Percentiles rank a stretch among this genome's conserved stretches.
Conservation (phyloP, 2,113 vertebrate species). For the Nerophis lumbriciformis region DNA sequence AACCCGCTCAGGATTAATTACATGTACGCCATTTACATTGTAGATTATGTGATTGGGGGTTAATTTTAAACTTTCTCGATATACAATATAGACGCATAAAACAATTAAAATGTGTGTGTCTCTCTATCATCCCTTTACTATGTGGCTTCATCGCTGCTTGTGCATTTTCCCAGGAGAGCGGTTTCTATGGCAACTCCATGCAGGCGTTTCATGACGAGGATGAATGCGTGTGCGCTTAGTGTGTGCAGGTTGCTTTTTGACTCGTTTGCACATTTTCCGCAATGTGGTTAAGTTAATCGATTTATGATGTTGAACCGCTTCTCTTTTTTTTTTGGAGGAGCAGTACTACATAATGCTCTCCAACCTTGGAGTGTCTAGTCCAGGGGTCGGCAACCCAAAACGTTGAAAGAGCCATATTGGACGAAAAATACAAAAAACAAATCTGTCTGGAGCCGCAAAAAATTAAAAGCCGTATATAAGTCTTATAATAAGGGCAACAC, state of each 20-base stretch:
- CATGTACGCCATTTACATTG: slow-evolving; percentile 33
- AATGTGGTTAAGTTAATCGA: no score
- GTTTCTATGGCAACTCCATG: slow-evolving; percentile 48
- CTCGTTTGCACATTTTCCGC: background rate
- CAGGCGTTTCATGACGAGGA: slow-evolving; percentile 28
- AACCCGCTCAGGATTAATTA: slow-evolving; percentile 47
- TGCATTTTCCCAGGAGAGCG: slow-evolving; percentile 12
- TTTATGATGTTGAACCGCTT: no score
- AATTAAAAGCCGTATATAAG: no score
- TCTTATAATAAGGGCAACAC: no score
- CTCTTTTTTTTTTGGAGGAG: background rate
- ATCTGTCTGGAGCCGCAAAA: no score
- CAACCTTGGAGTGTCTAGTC: no score
- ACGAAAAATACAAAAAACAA: no score
- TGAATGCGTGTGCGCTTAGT: slow-evolving; percentile 8
- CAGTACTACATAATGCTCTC: no score
- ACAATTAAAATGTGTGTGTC: background rate
- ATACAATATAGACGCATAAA: background rate
- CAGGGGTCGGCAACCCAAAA: no score
- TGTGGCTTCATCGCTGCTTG: background rate
- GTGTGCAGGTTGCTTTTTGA: slow-evolving; percentile 6
- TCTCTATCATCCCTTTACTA: slow-evolving; percentile 1
- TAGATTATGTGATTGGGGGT: background rate
- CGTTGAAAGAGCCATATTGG: no score
- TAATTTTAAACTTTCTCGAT: background rate